A percentile compares a stretch with the other conserved stretches of the same genome.
phyloP scores from a whole-genome alignment of 1,140 invertebrate genomes.

The Spodoptera frugiperda region DNA sequence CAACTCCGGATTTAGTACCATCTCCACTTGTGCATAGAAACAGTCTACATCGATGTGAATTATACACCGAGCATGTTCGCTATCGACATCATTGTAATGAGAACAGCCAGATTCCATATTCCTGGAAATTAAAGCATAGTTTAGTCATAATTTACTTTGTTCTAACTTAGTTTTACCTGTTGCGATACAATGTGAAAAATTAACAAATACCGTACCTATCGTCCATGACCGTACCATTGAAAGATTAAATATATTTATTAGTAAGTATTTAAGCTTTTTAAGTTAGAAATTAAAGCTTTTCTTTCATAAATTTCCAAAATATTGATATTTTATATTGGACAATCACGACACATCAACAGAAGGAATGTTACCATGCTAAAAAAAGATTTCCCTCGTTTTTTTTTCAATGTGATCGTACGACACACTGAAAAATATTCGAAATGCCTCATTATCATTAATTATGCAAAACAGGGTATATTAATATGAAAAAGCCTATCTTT shows the following conservation, averaged over 20 bases:
- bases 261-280: slow-evolving; percentile 70
- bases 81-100: slow-evolving; percentile 68
- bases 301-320: slow-evolving; percentile 83
- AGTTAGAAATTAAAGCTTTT: slow-evolving; percentile 72
- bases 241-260: slow-evolving; percentile 68
- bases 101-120: slow-evolving; percentile 82
- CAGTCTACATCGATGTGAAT: slow-evolving; percentile 93
- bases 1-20: slow-evolving; percentile 89
- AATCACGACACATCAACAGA: slow-evolving; percentile 86
- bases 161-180: slow-evolving; percentile 78
- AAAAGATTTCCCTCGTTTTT: slow-evolving; percentile 48
- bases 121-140: slow-evolving; percentile 77
- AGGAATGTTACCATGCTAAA: slow-evolving; percentile 67
- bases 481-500: too few species aligned
- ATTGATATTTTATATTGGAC: slow-evolving; percentile 82
- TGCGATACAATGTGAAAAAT: slow-evolving; percentile 65
- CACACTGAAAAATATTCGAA: not conserved
- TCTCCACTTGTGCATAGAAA: slow-evolving; percentile 95
- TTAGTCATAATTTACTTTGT: slow-evolving; percentile 79
- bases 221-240: slow-evolving; percentile 73
- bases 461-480: too few species aligned
- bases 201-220: slow-evolving; percentile 73
- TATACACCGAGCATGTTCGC: slow-evolving; percentile 88
- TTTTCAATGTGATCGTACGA: not conserved
- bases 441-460: too few species aligned